Conservation (phyloP, 2,888 invertebrate genomes). For the Itoplectis maculator region DNA sequence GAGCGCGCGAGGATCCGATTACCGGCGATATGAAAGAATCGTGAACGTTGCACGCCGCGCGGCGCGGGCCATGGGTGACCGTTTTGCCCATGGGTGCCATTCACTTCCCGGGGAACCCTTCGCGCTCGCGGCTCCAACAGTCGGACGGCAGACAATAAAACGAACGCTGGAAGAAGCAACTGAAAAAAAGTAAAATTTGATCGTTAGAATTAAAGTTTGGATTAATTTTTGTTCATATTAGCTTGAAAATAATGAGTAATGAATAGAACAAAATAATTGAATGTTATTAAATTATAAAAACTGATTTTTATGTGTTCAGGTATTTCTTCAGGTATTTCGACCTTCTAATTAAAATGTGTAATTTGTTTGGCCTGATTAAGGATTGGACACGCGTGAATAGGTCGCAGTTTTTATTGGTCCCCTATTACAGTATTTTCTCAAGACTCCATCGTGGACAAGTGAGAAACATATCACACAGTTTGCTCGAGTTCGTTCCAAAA, state of each 20-base stretch:
- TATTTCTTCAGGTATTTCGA: too few species aligned
- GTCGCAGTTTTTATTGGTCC: background rate
- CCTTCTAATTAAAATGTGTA: too few species aligned
- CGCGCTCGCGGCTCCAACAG: slow-evolving; percentile 65
- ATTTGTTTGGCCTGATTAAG: too few species aligned
- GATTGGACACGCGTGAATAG: too few species aligned
- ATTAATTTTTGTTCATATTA: background rate
- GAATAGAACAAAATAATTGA: too few species aligned
- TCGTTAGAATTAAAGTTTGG: background rate
- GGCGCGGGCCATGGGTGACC: slow-evolving; percentile 77
- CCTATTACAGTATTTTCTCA: background rate
- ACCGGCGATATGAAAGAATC: slow-evolving; percentile 78
- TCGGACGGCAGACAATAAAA: slow-evolving; percentile 36
- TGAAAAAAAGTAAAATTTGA: background rate
- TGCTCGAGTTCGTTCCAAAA: slow-evolving; percentile 19
- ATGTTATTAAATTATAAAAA: too few species aligned
- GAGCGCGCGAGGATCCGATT: slow-evolving; percentile 81
- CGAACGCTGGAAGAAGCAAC: slow-evolving; percentile 33
- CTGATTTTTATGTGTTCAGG: too few species aligned
- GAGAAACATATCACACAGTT: background rate
- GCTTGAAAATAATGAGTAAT: too few species aligned
- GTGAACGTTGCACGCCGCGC: slow-evolving; percentile 72
- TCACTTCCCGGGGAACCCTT: slow-evolving; percentile 73
- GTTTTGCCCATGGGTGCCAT: slow-evolving; percentile 73
- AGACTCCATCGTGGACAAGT: background rate